Conservation (phyloP, 2,888 invertebrate species). For the Molorchus minor region DNA sequence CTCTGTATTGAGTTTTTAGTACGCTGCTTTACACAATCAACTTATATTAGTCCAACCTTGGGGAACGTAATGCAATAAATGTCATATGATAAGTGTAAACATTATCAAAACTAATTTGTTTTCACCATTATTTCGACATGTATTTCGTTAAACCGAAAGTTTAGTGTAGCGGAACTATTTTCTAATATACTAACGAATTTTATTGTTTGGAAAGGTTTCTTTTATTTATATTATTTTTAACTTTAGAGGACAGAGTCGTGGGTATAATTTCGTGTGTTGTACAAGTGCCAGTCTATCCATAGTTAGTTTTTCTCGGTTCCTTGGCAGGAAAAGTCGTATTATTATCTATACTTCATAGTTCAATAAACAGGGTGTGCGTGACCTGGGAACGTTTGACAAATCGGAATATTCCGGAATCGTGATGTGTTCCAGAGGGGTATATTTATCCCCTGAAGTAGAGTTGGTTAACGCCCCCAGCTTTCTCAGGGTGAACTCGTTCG, state of each 20-base stretch:
- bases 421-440: slow-evolving; percentile 59
- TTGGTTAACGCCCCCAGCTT: slow-evolving; percentile 52
- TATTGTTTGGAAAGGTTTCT: background rate
- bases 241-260: slow-evolving; percentile 18
- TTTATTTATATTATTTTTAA: slow-evolving; percentile 23
- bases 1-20: background rate
- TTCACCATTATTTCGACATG: background rate
- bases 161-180: background rate
- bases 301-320: slow-evolving; percentile 43
- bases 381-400: slow-evolving; percentile 5
- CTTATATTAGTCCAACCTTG: slow-evolving; percentile 21
- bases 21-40: slow-evolving; percentile 8
- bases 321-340: slow-evolving; percentile 28
- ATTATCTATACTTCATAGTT: background rate
- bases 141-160: background rate
- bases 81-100: slow-evolving; percentile 25
- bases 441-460: slow-evolving; percentile 48
- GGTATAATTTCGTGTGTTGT: slow-evolving; percentile 47
- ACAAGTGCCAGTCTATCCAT: slow-evolving; percentile 46
- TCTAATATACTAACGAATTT: background rate
- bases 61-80: slow-evolving; percentile 17
- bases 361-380: slow-evolving; percentile 11
- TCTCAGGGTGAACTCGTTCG: slow-evolving; percentile 56
- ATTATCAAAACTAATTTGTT: background rate
- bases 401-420: slow-evolving; percentile 11